Evolutionary conservation across 2,797 vertebrate genomes (phyloP).

Genomic region (Percopsis omiscomaycus): DNA sequence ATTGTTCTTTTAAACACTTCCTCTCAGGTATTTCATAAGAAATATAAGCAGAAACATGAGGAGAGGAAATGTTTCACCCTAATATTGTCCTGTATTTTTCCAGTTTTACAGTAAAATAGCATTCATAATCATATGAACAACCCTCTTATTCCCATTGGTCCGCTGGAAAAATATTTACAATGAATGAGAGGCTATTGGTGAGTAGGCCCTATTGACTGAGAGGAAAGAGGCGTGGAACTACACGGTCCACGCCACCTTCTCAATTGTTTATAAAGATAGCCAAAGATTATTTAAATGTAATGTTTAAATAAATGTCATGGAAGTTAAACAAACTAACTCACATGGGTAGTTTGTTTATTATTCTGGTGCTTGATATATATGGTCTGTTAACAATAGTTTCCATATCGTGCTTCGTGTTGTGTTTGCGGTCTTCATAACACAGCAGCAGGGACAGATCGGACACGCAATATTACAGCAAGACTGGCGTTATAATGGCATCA

Average conservation of each 20-base stretch:
- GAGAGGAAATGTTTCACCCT: too few species aligned
- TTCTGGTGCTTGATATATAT: neutral
- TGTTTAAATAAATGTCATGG: slow-evolving; percentile 44
- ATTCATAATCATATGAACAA: slow-evolving; percentile 58
- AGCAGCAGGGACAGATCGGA: slow-evolving; percentile 29
- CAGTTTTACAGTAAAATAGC: neutral
- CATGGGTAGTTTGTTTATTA: neutral
- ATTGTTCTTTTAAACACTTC: too few species aligned
- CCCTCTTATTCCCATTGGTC: slow-evolving; percentile 57
- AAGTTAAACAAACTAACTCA: too few species aligned
- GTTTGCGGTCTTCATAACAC: slow-evolving; percentile 31
- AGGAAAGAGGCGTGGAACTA: neutral
- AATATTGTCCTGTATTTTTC: too few species aligned
- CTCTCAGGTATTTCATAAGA: too few species aligned
- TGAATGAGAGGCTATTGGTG: slow-evolving; percentile 39
- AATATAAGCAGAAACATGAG: too few species aligned
- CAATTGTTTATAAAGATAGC: slow-evolving; percentile 39
- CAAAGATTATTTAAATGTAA: neutral
- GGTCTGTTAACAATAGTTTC: neutral
- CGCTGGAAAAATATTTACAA: neutral
- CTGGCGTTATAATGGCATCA: slow-evolving; percentile 78
- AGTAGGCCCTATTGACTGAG: too few species aligned
- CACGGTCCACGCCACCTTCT: slow-evolving; percentile 13
- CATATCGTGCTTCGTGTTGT: neutral
- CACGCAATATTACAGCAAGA: slow-evolving; percentile 13